Percentiles rank a stretch among this genome's conserved stretches.
Conservation (phyloP, 2,113 vertebrate species). For the Baryphthengus martii region DNA sequence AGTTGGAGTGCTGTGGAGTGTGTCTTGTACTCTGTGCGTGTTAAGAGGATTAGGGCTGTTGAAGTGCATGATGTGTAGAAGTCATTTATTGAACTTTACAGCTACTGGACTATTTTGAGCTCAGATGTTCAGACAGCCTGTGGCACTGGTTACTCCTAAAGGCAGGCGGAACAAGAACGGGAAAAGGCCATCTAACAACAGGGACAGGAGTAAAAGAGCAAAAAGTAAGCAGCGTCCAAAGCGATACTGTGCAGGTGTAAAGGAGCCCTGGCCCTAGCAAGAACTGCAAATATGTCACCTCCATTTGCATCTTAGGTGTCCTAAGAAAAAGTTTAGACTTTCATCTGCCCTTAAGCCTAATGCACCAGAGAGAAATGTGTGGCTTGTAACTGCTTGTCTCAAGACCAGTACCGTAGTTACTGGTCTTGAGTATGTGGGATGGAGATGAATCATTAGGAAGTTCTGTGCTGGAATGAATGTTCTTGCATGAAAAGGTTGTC, state of each 20-base stretch:
- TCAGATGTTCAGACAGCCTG: background rate
- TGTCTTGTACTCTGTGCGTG: background rate
- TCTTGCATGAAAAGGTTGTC: background rate
- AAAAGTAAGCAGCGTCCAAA: background rate
- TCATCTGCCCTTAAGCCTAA: background rate
- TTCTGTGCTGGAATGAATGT: background rate
- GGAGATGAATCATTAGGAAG: background rate
- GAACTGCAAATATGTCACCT: background rate
- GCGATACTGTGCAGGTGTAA: background rate
- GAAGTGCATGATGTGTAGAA: background rate
- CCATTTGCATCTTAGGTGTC: background rate
- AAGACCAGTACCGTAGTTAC: background rate
- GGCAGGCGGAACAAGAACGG: background rate
- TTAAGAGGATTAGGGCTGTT: slow-evolving; percentile 3
- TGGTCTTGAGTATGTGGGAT: background rate
- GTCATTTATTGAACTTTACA: background rate
- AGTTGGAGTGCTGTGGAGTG: background rate
- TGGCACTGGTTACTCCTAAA: background rate
- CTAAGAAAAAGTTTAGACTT: background rate
- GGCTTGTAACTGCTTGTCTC: background rate
- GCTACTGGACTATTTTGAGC: background rate
- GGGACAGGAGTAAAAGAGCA: background rate
- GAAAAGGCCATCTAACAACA: background rate
- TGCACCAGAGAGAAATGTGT: background rate
- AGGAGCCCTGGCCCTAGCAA: background rate